Evolutionary conservation across 1,140 invertebrate species (phyloP), one percentile per base, ranked within the genome.

Genomic region (Thaumatotibia leucotreta): DNA sequence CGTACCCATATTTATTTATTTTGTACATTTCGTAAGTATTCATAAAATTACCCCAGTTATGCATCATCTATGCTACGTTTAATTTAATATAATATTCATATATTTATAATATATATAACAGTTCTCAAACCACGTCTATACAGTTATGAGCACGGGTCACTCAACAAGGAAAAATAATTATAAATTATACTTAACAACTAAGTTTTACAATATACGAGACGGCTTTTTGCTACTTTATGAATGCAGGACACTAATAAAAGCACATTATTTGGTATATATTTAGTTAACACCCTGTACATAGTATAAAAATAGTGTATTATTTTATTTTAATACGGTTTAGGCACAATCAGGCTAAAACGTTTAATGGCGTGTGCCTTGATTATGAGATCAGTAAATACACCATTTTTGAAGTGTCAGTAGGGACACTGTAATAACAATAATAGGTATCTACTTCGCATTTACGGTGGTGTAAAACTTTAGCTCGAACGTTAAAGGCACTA

Each of bases 221-320:
- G 86, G 84, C 80, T 82, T 70, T n/a, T 83, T 82, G 83, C 78
- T 63, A 79, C 75, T 74, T 73, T 45, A 50, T 74, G 64, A 69
- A 71, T 72, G 69, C 71, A 69, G 72, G 69, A 74, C 69, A 70
- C 50, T 58, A 58, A 58, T 87, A 90, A 90, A 90, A 90, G 86
- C 85, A 89, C 80, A 82, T 70, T 88, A 77, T 88, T 89, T 90
- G 86, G 86, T 87, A 83, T 89, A 86, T 58, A 27, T 82, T 83
- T 79, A 75, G 75, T 77, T 76, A 86, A 87, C 86, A 90, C 86
- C 86, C 88, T 90, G 88, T 90, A 88, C 85, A 87, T 70, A 69
- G 77, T 86, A 89, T 83, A 82, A 88, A 89, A 88, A 88, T 87
- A 89, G 76, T 80, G 75, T 75, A 76, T 79, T 75, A 69, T 73